Evolutionary conservation across 2,113 vertebrate species (phyloP).

Genomic region (Sinosuthora webbiana): DNA sequence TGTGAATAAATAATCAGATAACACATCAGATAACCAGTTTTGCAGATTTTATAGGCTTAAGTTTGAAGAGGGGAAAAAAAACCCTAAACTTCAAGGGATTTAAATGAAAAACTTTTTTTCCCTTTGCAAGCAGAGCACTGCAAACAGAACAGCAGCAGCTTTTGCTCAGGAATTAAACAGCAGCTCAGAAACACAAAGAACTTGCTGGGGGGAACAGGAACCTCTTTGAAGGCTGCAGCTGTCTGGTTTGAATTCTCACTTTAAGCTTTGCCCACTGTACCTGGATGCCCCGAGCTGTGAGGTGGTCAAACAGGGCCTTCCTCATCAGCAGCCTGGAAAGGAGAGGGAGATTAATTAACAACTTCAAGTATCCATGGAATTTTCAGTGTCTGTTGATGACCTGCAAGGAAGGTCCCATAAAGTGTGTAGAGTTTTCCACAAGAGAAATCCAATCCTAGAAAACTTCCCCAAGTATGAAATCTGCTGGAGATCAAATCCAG

Average conservation of each 20-base stretch:
- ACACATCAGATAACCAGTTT: background rate
- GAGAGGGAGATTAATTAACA: background rate
- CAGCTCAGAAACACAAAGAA: background rate
- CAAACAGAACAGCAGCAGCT: background rate
- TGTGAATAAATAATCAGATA: no score
- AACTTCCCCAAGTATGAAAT: background rate
- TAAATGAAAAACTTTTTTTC: background rate
- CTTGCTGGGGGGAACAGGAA: background rate
- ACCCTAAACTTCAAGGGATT: background rate
- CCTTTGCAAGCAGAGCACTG: background rate
- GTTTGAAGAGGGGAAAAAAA: background rate
- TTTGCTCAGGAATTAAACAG: background rate
- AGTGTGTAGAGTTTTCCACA: background rate
- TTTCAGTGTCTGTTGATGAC: background rate
- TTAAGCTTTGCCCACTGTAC: constrained; percentile 63
- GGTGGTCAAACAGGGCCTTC: constrained; percentile 91
- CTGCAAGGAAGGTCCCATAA: background rate
- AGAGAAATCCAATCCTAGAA: background rate
- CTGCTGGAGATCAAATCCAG: background rate
- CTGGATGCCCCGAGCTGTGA: constrained; percentile 94
- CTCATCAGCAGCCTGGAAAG: constrained; percentile 91
- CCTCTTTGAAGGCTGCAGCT: background rate
- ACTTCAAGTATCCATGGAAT: background rate
- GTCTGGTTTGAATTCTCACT: background rate
- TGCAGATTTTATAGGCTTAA: background rate